Evolutionary conservation across 2,113 vertebrate species (phyloP).

Genomic region (Ptyas mucosa): DNA sequence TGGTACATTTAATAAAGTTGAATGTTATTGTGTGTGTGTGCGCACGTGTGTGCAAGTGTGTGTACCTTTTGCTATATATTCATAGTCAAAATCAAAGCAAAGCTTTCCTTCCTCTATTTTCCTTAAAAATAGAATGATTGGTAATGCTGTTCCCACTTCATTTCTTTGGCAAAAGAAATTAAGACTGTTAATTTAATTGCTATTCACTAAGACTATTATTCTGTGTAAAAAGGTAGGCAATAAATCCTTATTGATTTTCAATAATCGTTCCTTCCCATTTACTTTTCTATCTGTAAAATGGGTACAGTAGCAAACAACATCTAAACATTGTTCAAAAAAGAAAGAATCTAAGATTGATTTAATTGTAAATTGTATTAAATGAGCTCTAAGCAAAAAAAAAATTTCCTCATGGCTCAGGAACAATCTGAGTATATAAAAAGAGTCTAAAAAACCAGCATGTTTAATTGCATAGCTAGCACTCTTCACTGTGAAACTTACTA

Average conservation of each 20-base stretch:
- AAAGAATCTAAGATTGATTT: background rate
- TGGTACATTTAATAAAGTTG: background rate
- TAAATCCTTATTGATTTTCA: background rate
- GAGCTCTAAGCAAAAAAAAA: background rate
- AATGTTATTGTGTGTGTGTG: background rate
- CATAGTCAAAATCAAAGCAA: background rate
- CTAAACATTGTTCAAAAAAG: background rate
- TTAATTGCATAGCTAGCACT: constrained; percentile 43
- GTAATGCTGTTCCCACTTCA: background rate
- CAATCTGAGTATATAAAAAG: background rate
- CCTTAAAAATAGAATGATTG: background rate
- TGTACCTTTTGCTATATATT: background rate
- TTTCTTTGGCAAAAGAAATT: background rate
- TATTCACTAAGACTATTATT: background rate
- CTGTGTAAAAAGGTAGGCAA: background rate
- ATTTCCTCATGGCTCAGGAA: constrained; percentile 17
- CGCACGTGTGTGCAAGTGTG: too few species aligned
- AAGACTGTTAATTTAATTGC: background rate
- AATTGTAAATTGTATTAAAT: background rate
- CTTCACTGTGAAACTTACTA: constrained; percentile 14
- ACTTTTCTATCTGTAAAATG: background rate
- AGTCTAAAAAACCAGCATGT: constrained; percentile 22
- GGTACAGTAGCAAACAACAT: background rate
- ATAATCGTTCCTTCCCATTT: background rate
- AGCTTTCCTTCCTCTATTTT: background rate